phyloP scores from a whole-genome alignment of 2,888 invertebrate species.

The Dascillus cervinus region DNA sequence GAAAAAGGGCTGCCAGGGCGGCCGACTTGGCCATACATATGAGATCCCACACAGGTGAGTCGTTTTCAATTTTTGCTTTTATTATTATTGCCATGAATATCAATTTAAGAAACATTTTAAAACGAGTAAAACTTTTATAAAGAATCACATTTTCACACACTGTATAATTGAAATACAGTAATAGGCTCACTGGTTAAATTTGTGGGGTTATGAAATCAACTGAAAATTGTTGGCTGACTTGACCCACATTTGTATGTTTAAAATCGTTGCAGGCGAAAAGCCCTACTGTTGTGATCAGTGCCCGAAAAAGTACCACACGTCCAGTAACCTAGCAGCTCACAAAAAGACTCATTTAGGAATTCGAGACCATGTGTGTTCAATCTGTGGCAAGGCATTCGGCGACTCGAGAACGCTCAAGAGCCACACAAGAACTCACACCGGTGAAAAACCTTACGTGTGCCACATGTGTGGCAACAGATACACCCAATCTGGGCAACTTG shows the following conservation, averaged over 20 bases:
- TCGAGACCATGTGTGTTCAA: conserved; percentile 31
- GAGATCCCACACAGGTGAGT: conserved; percentile 37
- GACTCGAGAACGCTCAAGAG: conserved; percentile 34
- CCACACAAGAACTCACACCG: conserved; percentile 36
- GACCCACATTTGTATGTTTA: too few species aligned
- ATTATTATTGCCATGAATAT: too few species aligned
- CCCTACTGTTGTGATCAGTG: conserved; percentile 36
- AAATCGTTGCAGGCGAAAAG: conserved; percentile 35
- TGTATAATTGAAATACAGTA: background rate
- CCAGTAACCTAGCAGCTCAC: conserved; percentile 37
- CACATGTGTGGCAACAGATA: conserved; percentile 32
- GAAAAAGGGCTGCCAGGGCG: conserved; percentile 31
- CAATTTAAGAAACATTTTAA: too few species aligned
- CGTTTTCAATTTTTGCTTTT: too few species aligned
- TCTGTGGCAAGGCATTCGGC: conserved; percentile 36
- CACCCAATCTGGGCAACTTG: conserved; percentile 36
- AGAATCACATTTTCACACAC: too few species aligned
- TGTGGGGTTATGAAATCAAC: too few species aligned
- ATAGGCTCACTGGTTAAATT: background rate
- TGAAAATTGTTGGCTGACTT: too few species aligned
- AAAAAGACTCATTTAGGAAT: conserved; percentile 34
- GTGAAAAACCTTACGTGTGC: conserved; percentile 37
- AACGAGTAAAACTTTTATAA: too few species aligned
- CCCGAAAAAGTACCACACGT: conserved; percentile 35
- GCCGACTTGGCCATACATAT: conserved; percentile 37